Evolutionary conservation across 2,113 vertebrate genomes (phyloP), one percentile per base, ranked within the genome.

Genomic region (Chionodraco myersi): DNA sequence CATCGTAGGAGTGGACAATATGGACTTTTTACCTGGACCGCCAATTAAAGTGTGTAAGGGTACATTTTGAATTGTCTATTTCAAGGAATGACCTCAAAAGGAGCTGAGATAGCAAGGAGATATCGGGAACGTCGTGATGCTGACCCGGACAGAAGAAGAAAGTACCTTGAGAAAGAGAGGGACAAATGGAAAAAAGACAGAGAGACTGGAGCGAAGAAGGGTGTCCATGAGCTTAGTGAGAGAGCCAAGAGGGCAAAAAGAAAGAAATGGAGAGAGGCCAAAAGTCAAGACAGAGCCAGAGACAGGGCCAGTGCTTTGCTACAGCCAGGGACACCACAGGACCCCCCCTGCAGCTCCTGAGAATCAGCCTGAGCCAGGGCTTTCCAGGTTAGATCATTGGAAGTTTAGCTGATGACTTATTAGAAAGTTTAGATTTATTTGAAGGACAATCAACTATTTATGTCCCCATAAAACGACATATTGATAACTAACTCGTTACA

Each of bases 331-430:
- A 60, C 58, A 18, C 58, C 58, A 18, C 58, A 15, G 1, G 18
- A 18, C 21, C 30, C 18, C 16, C 30, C 26, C 7, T 60, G 30
- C 30, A 60, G 7, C 58, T 60, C 58, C 34, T 36, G 30, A 60
- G 16, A 10, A 34, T 60, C 58, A 60, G 58, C 4, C 3, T 60
- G 3, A 41, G 34, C 34, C 58, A 60, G 34, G 34, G 30, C 58
- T 30, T 30, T 60, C 14, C 30, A 60, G 30, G 30, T 60, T 60
- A 60, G 58, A 60, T 36, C 58, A 60, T 5, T 60, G 11, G 23
- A 60, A 60, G 58, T 36, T 60, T 18, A 36, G 58, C 58, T 60
- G 30, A 60, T 60, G 30, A 60, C 15, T 36, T 41, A 36, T 59
- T 59, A 36, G 14, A 34, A 59, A 36, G 26, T 59, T 36, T 59